A percentile compares a stretch with the other conserved stretches of the same genome.
Conservation (phyloP, 1,140 invertebrate species). For the Macrocentrus cingulum region DNA sequence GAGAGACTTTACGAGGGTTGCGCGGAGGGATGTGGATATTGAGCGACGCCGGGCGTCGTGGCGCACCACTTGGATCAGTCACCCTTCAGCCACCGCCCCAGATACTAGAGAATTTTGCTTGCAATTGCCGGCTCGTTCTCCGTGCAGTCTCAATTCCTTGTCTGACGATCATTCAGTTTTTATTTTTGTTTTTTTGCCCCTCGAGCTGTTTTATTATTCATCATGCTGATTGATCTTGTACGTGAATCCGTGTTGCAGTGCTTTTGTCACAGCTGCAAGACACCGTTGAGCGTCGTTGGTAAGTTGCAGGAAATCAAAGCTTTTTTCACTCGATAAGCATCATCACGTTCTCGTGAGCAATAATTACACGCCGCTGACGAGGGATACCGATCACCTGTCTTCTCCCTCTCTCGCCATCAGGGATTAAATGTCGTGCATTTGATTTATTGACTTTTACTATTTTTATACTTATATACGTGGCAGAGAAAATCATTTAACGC, state of each 20-base stretch:
- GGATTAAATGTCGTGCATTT: no score
- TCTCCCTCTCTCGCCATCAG: no score
- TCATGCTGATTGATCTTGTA: slow-evolving; percentile 81
- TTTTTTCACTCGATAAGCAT: no score
- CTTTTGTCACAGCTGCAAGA: slow-evolving; percentile 86
- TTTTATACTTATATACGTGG: no score
- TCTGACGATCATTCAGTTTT: neutral
- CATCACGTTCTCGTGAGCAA: neutral
- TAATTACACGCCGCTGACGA: neutral
- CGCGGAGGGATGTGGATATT: slow-evolving; percentile 47
- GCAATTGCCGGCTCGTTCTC: slow-evolving; percentile 30
- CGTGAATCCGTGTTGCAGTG: slow-evolving; percentile 85
- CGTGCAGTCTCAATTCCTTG: neutral
- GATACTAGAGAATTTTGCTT: slow-evolving; percentile 34
- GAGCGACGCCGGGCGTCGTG: slow-evolving; percentile 56
- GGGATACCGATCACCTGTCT: neutral
- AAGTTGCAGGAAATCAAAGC: slow-evolving; percentile 46
- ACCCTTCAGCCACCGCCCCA: slow-evolving; percentile 57
- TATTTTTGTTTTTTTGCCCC: neutral
- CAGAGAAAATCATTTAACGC: no score
- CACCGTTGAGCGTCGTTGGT: slow-evolving; percentile 74
- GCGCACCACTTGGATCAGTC: slow-evolving; percentile 52
- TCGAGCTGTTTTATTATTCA: slow-evolving; percentile 39
- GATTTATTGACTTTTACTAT: no score
- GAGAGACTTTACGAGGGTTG: slow-evolving; percentile 20